Evolutionary conservation across 2,888 invertebrate species (phyloP).

Genomic region (Agriopis leucophaearia): DNA sequence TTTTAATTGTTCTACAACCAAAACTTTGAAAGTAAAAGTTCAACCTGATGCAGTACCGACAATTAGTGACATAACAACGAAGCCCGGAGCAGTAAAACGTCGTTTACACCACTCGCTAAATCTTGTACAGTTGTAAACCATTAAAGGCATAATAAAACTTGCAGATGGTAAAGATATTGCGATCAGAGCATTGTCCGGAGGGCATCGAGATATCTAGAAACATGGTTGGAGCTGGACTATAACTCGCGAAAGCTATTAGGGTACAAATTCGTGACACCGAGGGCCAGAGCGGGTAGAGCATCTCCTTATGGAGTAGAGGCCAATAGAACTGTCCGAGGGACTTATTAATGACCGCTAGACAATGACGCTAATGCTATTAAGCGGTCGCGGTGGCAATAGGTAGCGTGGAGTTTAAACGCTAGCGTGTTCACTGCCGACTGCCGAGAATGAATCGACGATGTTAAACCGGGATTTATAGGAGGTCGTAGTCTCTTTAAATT

Average conservation of each 20-base stretch:
- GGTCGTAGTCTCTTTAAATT: slow-evolving; percentile 30
- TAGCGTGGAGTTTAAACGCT: slow-evolving; percentile 65
- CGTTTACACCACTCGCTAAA: slow-evolving; percentile 36
- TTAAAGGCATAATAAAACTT: slow-evolving; percentile 43
- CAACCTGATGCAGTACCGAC: slow-evolving; percentile 17
- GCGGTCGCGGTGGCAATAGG: slow-evolving; percentile 66
- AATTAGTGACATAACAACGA: slow-evolving; percentile 32
- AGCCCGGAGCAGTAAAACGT: slow-evolving; percentile 34
- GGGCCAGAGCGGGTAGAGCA: slow-evolving; percentile 54
- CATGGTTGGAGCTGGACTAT: slow-evolving; percentile 52
- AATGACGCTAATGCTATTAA: slow-evolving; percentile 83
- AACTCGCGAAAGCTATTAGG: slow-evolving; percentile 54
- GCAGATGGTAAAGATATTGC: slow-evolving; percentile 40
- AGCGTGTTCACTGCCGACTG: slow-evolving; percentile 49
- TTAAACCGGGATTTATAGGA: slow-evolving; percentile 42
- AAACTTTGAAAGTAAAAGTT: slow-evolving; percentile 36
- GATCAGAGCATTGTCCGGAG: slow-evolving; percentile 40
- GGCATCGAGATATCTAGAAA: slow-evolving; percentile 51
- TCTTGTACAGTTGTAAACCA: slow-evolving; percentile 31
- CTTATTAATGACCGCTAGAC: slow-evolving; percentile 81
- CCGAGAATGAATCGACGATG: slow-evolving; percentile 45
- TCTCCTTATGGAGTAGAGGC: slow-evolving; percentile 70
- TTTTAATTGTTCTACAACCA: slow-evolving; percentile 31
- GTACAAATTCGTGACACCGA: slow-evolving; percentile 78
- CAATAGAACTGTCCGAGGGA: slow-evolving; percentile 78